Base-by-base conservation (phyloP, 1,140 invertebrate genomes). In the Trichonephila inaurata region DNA sequence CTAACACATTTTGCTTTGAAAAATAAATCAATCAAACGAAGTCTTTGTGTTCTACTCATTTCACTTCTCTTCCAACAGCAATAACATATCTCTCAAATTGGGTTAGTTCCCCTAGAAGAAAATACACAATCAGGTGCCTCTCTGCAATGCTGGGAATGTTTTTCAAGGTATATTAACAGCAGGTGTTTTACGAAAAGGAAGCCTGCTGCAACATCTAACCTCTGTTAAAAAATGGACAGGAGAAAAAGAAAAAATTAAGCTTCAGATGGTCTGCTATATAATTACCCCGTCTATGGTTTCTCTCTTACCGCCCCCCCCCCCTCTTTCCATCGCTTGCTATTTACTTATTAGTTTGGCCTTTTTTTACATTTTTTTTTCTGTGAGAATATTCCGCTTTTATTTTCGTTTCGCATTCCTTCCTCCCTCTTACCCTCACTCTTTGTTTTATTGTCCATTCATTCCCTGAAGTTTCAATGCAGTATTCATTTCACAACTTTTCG, bases 151-250 rank as follows among this genome's bases (percentile, higher is more conserved):
- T 18, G 58, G 28, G 89, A 91, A 91, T 91, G 89, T 61, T 33
- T 82, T 72, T n/a, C 24, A 24, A 81, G 61, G 44, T 33, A 21
- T 81, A 77, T 60, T 51, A 91, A 33, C 72, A 82, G 89, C 89
- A 91, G 69, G 89, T 91, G 89, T 82, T 91, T 81, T 61, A 16
- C 24, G 64, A 81, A 62, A 61, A 44, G 51, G 24, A 51, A 51
- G 89, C 89, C 89, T 91, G 89, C 87, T 89, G 87, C 33, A 64
- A 64, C 24, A 7, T 60, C 61, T 28, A 61, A 81, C 89, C 89
- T 81, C 33, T 91, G n/a, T 19, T 58, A 24, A 51, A 91, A 91
- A 91, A 62, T 61, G 85, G 60, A 61, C 58, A 64, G 28, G 85
- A 33, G 60, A 62, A 2, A 64, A 28, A 40, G 28, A 28, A 64